Evolutionary conservation across 1,140 invertebrate species (phyloP), one percentile per base, ranked within the genome.

Genomic region (Bradynema listronoti): DNA sequence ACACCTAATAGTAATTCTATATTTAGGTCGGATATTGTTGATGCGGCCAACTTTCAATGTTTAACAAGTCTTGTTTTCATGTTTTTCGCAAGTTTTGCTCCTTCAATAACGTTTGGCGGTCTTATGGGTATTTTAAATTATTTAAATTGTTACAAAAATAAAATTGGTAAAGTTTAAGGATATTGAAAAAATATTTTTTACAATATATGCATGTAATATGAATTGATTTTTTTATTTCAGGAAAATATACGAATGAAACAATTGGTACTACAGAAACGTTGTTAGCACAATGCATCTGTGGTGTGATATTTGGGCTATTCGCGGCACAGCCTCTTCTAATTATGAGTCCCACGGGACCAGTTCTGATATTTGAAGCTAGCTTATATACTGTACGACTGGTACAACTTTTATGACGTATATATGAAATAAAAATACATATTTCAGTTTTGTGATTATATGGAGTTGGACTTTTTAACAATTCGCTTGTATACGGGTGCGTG

Each of bases 201-300:
- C n/a, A n/a, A 3, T 27, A 3, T 22, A 43, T 43, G 19, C 3
- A 19, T 4, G 6, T 27, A 39, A 39, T 11, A 39, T 39, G 22
- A 22, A 19, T 43, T 4, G 45, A 19, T 24, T 34, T 14, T 22
- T 19, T 1, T 32, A 42, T 70, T 80, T 43, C 68, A 85, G 84
- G 81, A 69, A 88, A 90, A 65, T 94, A 95, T 80, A 96, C 91
- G 0, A 78, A 88, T 19, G 87, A 88, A 71, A 79, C 85, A 41
- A 92, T 96, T 64, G 91, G 91, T 33, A 92, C 92, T 0, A 90
- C 96, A 85, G 93, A 98, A 81, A 95, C 91, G 42, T 82, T 98
- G 2, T 84, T 97, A 46, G 89, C 91, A 29, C 92, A 91, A 57
- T 90, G 92, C 74, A 85, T 98, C 16, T 93, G 89, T 78, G 94